Percentiles rank a stretch among this genome's conserved stretches.
Conservation (phyloP, 1,140 invertebrate genomes). For the Paralvinella palmiformis region DNA sequence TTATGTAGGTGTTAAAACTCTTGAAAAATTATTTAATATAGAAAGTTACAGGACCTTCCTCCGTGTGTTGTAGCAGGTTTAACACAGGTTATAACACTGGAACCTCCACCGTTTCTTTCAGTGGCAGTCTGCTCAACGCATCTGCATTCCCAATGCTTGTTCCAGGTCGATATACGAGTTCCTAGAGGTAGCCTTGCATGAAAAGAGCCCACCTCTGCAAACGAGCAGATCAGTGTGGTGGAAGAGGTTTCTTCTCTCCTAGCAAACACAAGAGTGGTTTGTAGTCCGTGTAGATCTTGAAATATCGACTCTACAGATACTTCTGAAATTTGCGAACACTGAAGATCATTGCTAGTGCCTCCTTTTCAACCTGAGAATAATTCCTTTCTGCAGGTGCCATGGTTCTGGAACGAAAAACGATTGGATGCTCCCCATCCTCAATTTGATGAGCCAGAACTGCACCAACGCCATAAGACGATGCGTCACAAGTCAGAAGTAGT, state of each 20-base stretch:
- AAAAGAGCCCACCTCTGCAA: constrained; percentile 24
- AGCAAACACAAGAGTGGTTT: constrained; percentile 44
- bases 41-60: too few species aligned
- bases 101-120: neutral
- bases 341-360: constrained; percentile 52
- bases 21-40: too few species aligned
- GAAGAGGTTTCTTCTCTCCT: constrained; percentile 31
- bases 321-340: constrained; percentile 47
- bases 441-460: constrained; percentile 49
- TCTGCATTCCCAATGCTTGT: constrained; percentile 8
- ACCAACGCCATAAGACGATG: constrained; percentile 49
- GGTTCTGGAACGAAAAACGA: constrained; percentile 49
- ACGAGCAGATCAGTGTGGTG: constrained; percentile 28
- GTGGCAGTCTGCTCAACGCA: constrained; percentile 8
- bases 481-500: constrained; percentile 51
- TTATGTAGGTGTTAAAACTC: too few species aligned
- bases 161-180: constrained; percentile 20
- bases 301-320: constrained; percentile 48
- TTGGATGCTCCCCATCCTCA: too few species aligned
- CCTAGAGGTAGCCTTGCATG: constrained; percentile 18
- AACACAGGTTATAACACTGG: constrained; percentile 16
- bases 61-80: neutral
- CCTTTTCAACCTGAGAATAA: constrained; percentile 54
- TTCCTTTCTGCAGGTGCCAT: constrained; percentile 49
- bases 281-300: constrained; percentile 50